phyloP scores from a whole-genome alignment of 2,888 invertebrate genomes.

The Icerya purchasi region DNA sequence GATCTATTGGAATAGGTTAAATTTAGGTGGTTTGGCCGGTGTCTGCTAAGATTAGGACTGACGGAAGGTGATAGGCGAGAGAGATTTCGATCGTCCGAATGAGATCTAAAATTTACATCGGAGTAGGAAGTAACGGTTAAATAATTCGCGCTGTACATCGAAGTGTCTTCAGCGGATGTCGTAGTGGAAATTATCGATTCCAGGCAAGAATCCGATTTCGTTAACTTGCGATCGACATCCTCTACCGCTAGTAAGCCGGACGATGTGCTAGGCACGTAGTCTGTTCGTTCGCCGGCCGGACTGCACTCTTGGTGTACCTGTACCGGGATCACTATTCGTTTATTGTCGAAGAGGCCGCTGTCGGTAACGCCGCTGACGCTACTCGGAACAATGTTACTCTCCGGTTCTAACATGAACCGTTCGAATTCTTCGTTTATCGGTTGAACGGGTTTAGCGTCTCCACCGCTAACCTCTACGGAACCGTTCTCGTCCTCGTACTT shows the following conservation, averaged over 20 bases:
- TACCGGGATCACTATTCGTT: slow-evolving; percentile 8
- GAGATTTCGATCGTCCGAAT: slow-evolving; percentile 8
- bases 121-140: slow-evolving; percentile 1
- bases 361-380: not conserved
- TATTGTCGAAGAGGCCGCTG: slow-evolving; percentile 4
- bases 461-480: not conserved
- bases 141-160: slow-evolving; percentile 1
- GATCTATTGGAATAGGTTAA: not conserved
- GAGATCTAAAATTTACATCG: slow-evolving; percentile 5
- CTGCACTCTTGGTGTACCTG: slow-evolving; percentile 6
- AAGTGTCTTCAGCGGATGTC: not conserved
- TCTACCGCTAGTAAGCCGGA: not conserved
- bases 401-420: slow-evolving; percentile 13
- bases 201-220: slow-evolving; percentile 4
- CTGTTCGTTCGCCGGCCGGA: not conserved
- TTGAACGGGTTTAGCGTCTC: not conserved
- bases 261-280: too few species aligned
- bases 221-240: not conserved
- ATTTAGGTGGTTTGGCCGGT: not conserved
- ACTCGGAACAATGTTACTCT: slow-evolving; percentile 12
- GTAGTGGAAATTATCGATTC: not conserved
- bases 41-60: slow-evolving; percentile 6
- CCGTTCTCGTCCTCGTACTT: slow-evolving; percentile 3
- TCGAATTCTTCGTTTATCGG: slow-evolving; percentile 15
- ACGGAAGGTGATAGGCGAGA: not conserved